Conservation (phyloP, 92 coral and sea anemone genomes). For the Phenganax stokvisi region DNA sequence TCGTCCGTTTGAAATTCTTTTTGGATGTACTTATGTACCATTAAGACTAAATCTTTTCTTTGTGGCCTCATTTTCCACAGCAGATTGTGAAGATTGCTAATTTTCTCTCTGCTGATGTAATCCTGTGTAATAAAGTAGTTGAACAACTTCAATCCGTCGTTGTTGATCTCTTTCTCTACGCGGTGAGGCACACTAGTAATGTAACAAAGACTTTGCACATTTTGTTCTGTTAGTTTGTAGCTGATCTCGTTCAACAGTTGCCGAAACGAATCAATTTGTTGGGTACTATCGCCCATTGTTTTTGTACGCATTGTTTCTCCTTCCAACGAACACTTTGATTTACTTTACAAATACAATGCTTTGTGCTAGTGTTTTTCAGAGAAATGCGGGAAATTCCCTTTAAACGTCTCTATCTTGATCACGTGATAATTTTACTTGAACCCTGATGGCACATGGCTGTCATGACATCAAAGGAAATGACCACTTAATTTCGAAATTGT, state of each 20-base stretch:
- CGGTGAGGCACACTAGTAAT: slow-evolving; percentile 59
- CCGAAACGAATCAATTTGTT: slow-evolving; percentile 56
- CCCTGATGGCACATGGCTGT: too few relatives aligned
- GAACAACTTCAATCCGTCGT: slow-evolving; percentile 60
- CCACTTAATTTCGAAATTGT: too few relatives aligned
- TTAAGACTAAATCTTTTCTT: slow-evolving; percentile 55
- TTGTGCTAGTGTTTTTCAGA: neutral
- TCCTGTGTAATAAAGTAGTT: slow-evolving; percentile 53
- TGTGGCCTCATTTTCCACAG: slow-evolving; percentile 58
- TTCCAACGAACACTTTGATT: neutral
- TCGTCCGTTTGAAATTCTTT: slow-evolving; percentile 39
- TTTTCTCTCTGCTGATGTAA: slow-evolving; percentile 58
- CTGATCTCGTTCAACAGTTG: slow-evolving; percentile 69
- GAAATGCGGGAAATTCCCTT: neutral
- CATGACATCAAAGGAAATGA: too few relatives aligned
- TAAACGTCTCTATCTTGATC: too few relatives aligned
- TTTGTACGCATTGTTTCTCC: neutral
- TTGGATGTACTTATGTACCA: slow-evolving; percentile 52
- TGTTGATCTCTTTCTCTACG: slow-evolving; percentile 45
- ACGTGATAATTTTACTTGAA: too few relatives aligned
- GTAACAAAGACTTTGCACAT: slow-evolving; percentile 61
- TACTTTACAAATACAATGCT: neutral
- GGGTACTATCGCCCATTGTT: neutral
- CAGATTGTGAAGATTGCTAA: slow-evolving; percentile 47
- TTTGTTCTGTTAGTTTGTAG: slow-evolving; percentile 50